Evolutionary conservation across 92 coral and sea anemone genomes (phyloP).

Genomic region (Actinostola sp.): DNA sequence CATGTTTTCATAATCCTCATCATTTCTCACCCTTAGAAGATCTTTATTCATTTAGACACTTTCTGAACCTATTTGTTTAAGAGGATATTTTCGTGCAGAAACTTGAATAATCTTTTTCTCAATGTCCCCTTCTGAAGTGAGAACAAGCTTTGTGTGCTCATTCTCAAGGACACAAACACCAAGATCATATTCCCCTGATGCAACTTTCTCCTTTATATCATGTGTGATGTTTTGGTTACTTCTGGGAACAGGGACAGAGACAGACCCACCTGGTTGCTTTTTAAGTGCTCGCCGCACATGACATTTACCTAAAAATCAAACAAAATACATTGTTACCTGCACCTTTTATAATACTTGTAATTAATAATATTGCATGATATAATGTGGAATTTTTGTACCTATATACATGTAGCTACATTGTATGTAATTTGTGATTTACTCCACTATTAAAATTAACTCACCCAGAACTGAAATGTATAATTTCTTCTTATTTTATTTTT

Average conservation of each 20-base stretch:
- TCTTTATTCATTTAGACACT: conserved; percentile 4
- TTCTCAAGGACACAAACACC: conserved; percentile 34
- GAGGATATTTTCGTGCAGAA: conserved; percentile 20
- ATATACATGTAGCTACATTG: too few relatives aligned
- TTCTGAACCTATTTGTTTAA: conserved; percentile 17
- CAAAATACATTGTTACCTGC: too few relatives aligned
- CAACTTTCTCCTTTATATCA: conserved; percentile 7
- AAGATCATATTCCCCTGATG: conserved; percentile 15
- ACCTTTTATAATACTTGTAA: too few relatives aligned
- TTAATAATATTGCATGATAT: too few relatives aligned
- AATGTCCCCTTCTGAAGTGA: conserved; percentile 37
- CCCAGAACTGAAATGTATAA: too few relatives aligned
- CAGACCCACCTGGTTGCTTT: conserved; percentile 34
- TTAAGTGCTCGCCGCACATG: conserved; percentile 27
- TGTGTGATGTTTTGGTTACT: conserved; percentile 4
- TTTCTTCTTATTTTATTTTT: too few relatives aligned
- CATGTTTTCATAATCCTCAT: conserved; percentile 24
- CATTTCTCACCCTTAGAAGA: conserved; percentile 12
- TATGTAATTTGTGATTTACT: too few relatives aligned
- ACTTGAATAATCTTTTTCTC: conserved; percentile 21
- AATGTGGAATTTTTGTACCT: too few relatives aligned
- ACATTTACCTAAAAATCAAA: conserved; percentile 22
- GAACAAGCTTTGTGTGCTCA: conserved; percentile 23
- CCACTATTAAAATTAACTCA: too few relatives aligned
- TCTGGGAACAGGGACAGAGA: conserved; percentile 32